Evolutionary conservation across 2,888 invertebrate genomes (phyloP).

Genomic region (Nezara viridula): DNA sequence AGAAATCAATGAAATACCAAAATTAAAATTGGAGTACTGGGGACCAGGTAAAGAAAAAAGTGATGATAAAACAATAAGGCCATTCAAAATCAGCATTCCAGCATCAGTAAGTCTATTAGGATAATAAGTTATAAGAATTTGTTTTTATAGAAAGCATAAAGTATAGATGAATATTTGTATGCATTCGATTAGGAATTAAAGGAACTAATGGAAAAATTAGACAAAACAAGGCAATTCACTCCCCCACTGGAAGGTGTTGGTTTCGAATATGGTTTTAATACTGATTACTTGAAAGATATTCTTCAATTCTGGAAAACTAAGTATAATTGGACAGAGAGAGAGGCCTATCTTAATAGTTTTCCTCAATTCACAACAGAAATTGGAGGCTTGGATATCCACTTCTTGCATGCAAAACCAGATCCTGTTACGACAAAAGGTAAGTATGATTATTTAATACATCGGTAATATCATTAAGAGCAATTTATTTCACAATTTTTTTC

Average conservation of each 20-base stretch:
- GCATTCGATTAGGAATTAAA: slow-evolving; percentile 71
- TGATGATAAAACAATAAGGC: slow-evolving; percentile 73
- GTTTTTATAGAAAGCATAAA: not conserved
- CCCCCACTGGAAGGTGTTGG: slow-evolving; percentile 73
- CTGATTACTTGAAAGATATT: slow-evolving; percentile 77
- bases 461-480: not conserved
- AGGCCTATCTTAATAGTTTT: slow-evolving; percentile 79
- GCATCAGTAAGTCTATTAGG: slow-evolving; percentile 72
- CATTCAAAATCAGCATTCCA: slow-evolving; percentile 75
- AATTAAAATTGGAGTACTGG: slow-evolving; percentile 71
- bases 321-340: slow-evolving; percentile 81
- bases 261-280: slow-evolving; percentile 77
- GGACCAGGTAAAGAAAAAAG: slow-evolving; percentile 72
- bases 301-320: slow-evolving; percentile 83
- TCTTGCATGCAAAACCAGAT: slow-evolving; percentile 77
- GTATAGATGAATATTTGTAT: not conserved
- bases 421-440: slow-evolving; percentile 67
- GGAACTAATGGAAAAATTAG: slow-evolving; percentile 75
- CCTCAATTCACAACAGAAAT: slow-evolving; percentile 83
- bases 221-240: slow-evolving; percentile 71
- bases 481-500: no score
- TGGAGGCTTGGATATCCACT: slow-evolving; percentile 81
- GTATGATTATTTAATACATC: not conserved
- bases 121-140: not conserved
- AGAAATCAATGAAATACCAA: not conserved